Percentiles rank a stretch among this genome's conserved stretches.
Conservation (phyloP, 2,113 vertebrate species). For the Halcyon senegalensis region DNA sequence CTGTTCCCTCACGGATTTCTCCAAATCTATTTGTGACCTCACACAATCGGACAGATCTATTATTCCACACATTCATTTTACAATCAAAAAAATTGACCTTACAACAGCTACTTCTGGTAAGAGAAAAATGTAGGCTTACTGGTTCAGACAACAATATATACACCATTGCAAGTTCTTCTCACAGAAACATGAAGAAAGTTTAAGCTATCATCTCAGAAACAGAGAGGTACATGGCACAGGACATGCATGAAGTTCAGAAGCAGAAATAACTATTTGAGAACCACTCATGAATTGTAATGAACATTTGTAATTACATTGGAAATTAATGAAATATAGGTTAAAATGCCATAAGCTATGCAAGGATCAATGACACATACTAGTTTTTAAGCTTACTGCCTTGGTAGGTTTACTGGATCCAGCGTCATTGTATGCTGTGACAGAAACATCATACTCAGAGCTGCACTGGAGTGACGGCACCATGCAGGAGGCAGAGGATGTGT, state of each 20-base stretch:
- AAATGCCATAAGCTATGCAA: neutral
- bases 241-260: neutral
- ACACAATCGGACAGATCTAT: neutral
- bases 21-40: neutral
- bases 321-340: neutral
- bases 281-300: neutral
- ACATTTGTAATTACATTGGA: neutral
- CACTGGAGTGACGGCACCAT: constrained; percentile 79
- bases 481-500: constrained; percentile 71
- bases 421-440: constrained; percentile 79
- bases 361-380: constrained; percentile 74
- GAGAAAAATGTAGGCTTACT: neutral
- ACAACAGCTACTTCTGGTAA: neutral
- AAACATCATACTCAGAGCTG: constrained; percentile 79
- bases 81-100: neutral
- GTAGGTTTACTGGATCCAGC: constrained; percentile 85
- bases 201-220: neutral
- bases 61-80: neutral
- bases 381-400: constrained; percentile 73
- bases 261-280: neutral
- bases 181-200: neutral
- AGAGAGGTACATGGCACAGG: neutral
- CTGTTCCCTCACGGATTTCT: neutral
- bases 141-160: neutral
- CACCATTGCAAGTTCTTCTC: neutral